These are phyloP conservation scores for Chloropsis cyanopogon DNA, from an alignment of 2,113 vertebrate genomes.

Conservation along the genomic window DNA sequence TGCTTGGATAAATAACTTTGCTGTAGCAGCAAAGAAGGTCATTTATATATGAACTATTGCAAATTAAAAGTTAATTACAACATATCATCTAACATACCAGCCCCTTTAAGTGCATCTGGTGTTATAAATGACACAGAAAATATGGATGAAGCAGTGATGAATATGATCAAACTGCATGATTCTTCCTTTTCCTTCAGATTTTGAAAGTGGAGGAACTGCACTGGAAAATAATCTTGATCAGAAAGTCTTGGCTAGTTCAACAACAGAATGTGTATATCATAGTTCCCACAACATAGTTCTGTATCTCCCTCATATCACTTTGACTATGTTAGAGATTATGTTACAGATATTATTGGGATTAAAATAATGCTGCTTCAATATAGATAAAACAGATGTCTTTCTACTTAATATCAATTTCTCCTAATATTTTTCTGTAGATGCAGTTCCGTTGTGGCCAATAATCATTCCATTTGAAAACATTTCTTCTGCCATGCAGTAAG, in stretches of 20 bases:
- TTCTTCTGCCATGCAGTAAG: background rate
- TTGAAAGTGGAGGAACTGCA: background rate
- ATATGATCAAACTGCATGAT: background rate
- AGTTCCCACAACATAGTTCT: background rate
- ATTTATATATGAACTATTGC: background rate
- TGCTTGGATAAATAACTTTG: background rate
- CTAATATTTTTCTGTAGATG: background rate
- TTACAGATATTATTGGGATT: background rate
- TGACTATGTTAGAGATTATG: background rate
- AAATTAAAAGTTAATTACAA: background rate
- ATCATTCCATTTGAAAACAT: background rate
- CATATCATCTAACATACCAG: background rate
- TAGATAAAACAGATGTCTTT: background rate
- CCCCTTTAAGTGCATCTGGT: background rate
- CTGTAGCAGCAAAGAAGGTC: background rate
- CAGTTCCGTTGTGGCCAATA: background rate
- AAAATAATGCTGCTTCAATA: background rate
- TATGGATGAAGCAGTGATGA: rapidly evolving
- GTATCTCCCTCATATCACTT: background rate
- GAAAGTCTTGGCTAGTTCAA: background rate
- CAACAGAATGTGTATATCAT: background rate
- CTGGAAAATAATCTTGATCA: background rate
- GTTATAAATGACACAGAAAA: background rate
- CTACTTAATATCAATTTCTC: background rate
- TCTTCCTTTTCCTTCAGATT: background rate